phyloP scores from a whole-genome alignment of 2,888 invertebrate species.

The Dermolepida albohirtum region DNA sequence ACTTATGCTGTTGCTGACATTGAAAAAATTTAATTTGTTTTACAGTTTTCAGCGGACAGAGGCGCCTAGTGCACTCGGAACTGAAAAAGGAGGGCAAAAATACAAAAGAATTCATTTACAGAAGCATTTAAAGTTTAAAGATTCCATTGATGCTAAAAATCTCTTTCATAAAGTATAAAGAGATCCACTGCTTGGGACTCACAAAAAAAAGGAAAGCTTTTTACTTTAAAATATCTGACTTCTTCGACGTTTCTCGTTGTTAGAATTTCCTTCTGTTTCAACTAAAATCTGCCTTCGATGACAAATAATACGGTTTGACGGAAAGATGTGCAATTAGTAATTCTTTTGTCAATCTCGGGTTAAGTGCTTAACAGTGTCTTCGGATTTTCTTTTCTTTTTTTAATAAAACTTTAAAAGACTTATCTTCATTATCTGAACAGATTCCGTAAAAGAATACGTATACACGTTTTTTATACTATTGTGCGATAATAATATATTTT shows the following conservation, averaged over 20 bases:
- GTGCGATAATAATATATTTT: too few species aligned
- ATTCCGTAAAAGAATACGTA: too few species aligned
- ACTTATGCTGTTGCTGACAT: neutral
- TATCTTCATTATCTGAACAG: too few species aligned
- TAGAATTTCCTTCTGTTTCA: neutral
- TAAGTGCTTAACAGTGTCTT: too few species aligned
- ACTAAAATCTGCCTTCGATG: neutral
- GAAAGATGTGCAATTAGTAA: constrained; percentile 6
- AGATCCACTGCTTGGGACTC: constrained; percentile 7
- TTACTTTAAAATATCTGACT: constrained; percentile 18
- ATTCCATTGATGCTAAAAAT: constrained; percentile 31
- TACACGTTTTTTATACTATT: too few species aligned
- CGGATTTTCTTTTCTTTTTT: too few species aligned
- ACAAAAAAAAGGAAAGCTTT: constrained; percentile 15
- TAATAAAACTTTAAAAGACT: too few species aligned
- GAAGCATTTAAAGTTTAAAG: constrained; percentile 21
- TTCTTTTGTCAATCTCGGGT: neutral
- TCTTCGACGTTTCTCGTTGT: constrained; percentile 15
- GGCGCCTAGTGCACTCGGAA: neutral
- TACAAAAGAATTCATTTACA: constrained; percentile 26
- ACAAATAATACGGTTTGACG: constrained; percentile 1
- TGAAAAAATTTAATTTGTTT: constrained; percentile 27
- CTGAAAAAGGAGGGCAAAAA: constrained; percentile 1
- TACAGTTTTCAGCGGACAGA: neutral
- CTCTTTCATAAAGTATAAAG: constrained; percentile 20